Percentiles rank a stretch among this genome's conserved stretches.
Evolutionary conservation across 2,888 invertebrate species (phyloP).

Genomic region (Drosophila formosana): DNA sequence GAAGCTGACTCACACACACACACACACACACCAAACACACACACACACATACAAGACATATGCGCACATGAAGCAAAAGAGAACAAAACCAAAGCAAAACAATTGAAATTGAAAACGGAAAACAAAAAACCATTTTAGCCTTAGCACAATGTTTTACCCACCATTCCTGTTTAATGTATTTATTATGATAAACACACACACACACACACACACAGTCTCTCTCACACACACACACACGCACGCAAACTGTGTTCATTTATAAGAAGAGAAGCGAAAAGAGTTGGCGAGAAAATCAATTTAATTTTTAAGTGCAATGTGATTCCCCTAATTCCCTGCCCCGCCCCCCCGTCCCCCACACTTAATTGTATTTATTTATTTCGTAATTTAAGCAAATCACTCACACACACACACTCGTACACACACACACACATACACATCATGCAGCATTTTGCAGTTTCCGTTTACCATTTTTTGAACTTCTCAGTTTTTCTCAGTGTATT

Average conservation of each 20-base stretch:
- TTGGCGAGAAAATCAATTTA: conserved; percentile 42
- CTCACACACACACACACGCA: conserved; percentile 45
- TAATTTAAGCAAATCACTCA: conserved; percentile 48
- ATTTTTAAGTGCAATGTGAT: conserved; percentile 75
- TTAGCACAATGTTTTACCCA: conserved; percentile 79
- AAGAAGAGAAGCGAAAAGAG: conserved; percentile 22
- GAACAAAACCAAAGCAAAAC: conserved; percentile 41
- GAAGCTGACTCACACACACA: conserved; percentile 39
- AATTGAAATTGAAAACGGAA: conserved; percentile 32
- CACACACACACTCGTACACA: conserved; percentile 26
- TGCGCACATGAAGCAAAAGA: conserved; percentile 48
- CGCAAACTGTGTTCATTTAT: conserved; percentile 75
- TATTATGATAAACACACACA: conserved; percentile 54
- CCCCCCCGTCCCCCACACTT: conserved; percentile 3
- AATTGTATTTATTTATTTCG: conserved; percentile 59
- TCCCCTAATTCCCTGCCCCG: conserved; percentile 12
- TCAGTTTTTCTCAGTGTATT: conserved; percentile 27
- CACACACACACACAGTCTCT: conserved; percentile 34
- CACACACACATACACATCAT: conserved; percentile 22
- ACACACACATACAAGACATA: conserved; percentile 29
- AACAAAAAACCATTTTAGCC: conserved; percentile 73
- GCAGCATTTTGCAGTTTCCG: conserved; percentile 16
- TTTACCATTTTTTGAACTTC: conserved; percentile 12
- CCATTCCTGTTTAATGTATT: conserved; percentile 77
- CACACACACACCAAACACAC: conserved; percentile 34